phyloP scores from a whole-genome alignment of 2,797 vertebrate genomes.

The Arrhamphus sclerolepis region DNA sequence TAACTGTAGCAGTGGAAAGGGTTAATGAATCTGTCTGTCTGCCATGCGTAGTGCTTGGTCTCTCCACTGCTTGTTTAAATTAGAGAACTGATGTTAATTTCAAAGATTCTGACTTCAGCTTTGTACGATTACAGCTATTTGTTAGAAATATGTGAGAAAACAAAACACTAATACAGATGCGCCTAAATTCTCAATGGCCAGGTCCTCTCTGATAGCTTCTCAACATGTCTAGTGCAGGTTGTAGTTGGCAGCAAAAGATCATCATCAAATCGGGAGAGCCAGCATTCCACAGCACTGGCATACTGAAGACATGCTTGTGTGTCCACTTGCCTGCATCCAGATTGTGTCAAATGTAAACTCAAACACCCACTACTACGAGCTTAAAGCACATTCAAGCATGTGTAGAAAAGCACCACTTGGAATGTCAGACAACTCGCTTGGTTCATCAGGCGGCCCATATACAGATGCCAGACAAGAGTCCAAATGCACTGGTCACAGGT shows the following conservation, averaged over 20 bases:
- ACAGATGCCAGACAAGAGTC: too few species aligned
- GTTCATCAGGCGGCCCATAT: too few species aligned
- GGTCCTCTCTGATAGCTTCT: not conserved
- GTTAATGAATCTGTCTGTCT: not conserved
- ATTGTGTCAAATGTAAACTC: constrained; percentile 9
- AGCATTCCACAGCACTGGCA: constrained; percentile 7
- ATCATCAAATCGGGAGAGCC: constrained; percentile 40
- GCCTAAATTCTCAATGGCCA: constrained; percentile 2
- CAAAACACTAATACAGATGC: not conserved
- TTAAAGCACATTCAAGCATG: not conserved
- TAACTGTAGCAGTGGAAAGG: not conserved
- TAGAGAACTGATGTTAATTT: not conserved
- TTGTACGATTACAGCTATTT: not conserved
- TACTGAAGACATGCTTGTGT: constrained; percentile 16
- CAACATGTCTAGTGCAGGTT: constrained; percentile 31
- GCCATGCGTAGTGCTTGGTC: not conserved
- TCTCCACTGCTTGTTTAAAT: not conserved
- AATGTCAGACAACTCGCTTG: too few species aligned
- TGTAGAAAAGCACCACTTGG: not conserved
- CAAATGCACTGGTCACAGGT: too few species aligned
- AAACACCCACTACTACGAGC: constrained; percentile 7
- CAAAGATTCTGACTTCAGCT: not conserved
- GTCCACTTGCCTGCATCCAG: constrained; percentile 2
- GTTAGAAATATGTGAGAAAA: too few species aligned
- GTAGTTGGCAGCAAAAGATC: constrained; percentile 39